Conservation (phyloP, 2,797 vertebrate species). For the Gastrophryne carolinensis region DNA sequence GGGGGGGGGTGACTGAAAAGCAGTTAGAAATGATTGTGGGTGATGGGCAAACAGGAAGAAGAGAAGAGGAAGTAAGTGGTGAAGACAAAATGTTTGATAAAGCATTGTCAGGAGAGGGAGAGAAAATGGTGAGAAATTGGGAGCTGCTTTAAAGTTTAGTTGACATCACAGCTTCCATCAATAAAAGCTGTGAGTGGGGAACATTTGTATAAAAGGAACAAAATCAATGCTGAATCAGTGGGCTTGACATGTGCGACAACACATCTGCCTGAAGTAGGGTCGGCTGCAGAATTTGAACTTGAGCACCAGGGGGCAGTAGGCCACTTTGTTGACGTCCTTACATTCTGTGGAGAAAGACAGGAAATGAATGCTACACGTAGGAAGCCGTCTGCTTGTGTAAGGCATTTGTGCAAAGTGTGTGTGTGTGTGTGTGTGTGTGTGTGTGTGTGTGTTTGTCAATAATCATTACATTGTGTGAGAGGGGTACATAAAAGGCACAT, state of each 20-base stretch:
- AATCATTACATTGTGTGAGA: too few relatives aligned
- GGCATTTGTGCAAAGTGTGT: not conserved
- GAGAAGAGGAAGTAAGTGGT: not conserved
- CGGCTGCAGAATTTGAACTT: conserved; percentile 98
- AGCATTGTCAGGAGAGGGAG: not conserved
- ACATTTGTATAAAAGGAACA: not conserved
- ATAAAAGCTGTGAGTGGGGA: too few relatives aligned
- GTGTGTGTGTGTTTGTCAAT: too few relatives aligned
- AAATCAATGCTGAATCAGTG: conserved; percentile 73
- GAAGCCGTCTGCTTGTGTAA: too few relatives aligned
- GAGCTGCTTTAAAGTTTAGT: too few relatives aligned
- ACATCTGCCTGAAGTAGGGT: conserved; percentile 98
- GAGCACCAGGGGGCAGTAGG: conserved; percentile 98
- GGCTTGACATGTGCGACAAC: conserved; percentile 98
- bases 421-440: not conserved
- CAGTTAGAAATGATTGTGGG: not conserved
- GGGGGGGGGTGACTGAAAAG: not conserved
- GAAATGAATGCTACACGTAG: not conserved
- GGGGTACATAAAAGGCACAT: too few relatives aligned
- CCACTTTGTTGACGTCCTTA: conserved; percentile 99
- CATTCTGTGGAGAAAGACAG: conserved; percentile 75
- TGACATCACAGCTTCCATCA: too few relatives aligned
- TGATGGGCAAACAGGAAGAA: not conserved
- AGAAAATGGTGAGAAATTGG: not conserved
- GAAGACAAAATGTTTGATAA: not conserved